phyloP scores from a whole-genome alignment of 2,113 vertebrate genomes.

The Brachypteracias leptosomus region DNA sequence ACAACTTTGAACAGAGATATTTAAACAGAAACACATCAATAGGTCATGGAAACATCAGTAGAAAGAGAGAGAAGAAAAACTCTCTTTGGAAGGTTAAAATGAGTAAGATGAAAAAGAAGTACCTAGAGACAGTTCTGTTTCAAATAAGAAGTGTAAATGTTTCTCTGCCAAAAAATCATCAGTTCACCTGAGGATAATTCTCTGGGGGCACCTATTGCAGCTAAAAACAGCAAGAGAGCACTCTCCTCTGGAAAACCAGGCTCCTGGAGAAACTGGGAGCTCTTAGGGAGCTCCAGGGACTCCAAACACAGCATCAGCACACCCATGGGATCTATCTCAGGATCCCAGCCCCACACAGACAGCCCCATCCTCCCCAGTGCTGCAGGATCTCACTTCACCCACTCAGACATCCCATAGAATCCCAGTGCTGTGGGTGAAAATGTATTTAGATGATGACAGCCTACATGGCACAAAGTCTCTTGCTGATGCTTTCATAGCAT shows the following conservation, averaged over 20 bases:
- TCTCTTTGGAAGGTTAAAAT: neutral
- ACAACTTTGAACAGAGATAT: neutral
- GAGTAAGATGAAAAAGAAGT: neutral
- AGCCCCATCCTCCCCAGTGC: neutral
- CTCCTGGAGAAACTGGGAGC: neutral
- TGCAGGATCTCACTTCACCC: neutral
- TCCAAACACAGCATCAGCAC: neutral
- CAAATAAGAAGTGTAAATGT: conserved; percentile 11
- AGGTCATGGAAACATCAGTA: conserved; percentile 13
- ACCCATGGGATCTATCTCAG: accelerated
- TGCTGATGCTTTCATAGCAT: neutral
- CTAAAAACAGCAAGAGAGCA: neutral
- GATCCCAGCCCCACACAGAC: neutral
- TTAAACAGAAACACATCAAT: neutral
- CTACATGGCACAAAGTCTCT: neutral
- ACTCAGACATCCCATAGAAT: accelerated
- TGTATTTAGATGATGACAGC: neutral
- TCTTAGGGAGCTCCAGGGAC: neutral
- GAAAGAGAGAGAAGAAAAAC: neutral
- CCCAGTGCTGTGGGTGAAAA: neutral
- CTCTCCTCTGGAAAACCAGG: neutral
- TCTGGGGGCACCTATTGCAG: neutral
- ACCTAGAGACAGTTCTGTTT: neutral
- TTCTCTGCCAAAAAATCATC: neutral
- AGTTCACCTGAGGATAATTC: conserved; percentile 7